These are phyloP conservation scores for Drosophila orena DNA, from an alignment of 1,140 invertebrate species.

Conservation along the genomic window DNA sequence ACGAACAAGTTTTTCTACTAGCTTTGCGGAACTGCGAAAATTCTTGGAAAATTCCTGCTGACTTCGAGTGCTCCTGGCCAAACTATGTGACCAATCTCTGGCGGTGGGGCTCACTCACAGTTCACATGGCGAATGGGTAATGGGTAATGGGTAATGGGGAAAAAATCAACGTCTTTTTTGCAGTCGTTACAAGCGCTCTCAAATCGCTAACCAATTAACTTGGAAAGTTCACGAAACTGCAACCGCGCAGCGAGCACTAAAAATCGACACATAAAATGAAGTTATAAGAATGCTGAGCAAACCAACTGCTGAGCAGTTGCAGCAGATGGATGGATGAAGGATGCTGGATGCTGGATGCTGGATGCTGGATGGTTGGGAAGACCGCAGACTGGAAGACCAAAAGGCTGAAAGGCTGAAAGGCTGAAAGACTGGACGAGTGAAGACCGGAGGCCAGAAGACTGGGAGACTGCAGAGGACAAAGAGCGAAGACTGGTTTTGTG, in stretches of 20 bases:
- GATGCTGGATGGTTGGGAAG: constrained; percentile 1
- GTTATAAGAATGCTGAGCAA: constrained; percentile 70
- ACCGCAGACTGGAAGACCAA: background rate
- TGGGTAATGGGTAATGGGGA: constrained; percentile 15
- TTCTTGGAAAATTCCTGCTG: constrained; percentile 14
- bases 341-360: constrained; percentile 26
- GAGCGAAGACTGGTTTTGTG: constrained; percentile 44
- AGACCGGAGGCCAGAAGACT: background rate
- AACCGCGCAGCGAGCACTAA: constrained; percentile 77
- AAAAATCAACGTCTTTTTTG: constrained; percentile 30
- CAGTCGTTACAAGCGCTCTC: constrained; percentile 61
- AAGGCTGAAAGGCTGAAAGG: too few relatives aligned
- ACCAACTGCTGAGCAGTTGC: constrained; percentile 7
- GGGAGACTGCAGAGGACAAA: background rate
- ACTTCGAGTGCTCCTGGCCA: background rate
- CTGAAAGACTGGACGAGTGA: too few relatives aligned
- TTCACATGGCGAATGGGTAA: constrained; percentile 32
- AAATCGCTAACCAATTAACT: constrained; percentile 79
- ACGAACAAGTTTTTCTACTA: background rate
- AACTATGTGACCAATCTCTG: constrained; percentile 39
- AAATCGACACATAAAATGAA: constrained; percentile 82
- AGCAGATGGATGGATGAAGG: constrained; percentile 31
- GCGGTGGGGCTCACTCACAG: constrained; percentile 22
- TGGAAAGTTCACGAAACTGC: constrained; percentile 78
- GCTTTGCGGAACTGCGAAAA: constrained; percentile 6